Percentiles rank a stretch among this genome's conserved stretches.
These are phyloP conservation scores for Ditylenchus weischeri DNA, from an alignment of 2,888 invertebrate genomes.

Conservation along the genomic window DNA sequence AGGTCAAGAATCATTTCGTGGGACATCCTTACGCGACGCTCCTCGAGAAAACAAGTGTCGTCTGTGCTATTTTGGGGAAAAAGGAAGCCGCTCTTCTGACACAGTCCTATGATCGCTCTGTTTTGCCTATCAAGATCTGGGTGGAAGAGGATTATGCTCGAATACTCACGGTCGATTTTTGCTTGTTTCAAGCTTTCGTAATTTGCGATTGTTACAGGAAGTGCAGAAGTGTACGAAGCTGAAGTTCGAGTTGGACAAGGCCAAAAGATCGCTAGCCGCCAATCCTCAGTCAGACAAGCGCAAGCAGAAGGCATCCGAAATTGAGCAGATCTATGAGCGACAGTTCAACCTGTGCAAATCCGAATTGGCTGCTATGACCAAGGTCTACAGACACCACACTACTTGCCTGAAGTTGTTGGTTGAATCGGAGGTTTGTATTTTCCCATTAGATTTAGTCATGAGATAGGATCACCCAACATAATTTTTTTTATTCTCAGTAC, in stretches of 20 bases:
- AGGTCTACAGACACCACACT: not conserved
- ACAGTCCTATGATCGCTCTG: not conserved
- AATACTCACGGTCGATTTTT: not conserved
- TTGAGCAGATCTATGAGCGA: not conserved
- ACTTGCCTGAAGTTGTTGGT: not conserved
- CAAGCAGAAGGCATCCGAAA: slow-evolving; percentile 1
- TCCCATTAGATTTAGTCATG: not conserved
- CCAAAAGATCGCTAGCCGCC: not conserved
- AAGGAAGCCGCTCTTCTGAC: not conserved
- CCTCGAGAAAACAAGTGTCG: not conserved
- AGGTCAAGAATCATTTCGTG: slow-evolving; percentile 1
- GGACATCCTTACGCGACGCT: not conserved
- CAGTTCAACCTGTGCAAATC: not conserved
- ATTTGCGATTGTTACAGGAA: not conserved
- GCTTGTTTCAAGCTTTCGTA: not conserved
- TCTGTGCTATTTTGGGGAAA: not conserved
- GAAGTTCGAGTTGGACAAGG: not conserved
- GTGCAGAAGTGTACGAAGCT: not conserved
- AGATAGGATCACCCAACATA: no score
- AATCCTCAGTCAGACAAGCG: not conserved
- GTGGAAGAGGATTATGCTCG: slow-evolving; percentile 3
- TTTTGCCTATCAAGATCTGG: slow-evolving; percentile 2
- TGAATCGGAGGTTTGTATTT: not conserved
- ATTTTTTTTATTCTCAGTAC: no score
- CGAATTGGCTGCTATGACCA: slow-evolving; percentile 2